A percentile compares a stretch with the other conserved stretches of the same genome.
phyloP scores from a whole-genome alignment of 2,888 invertebrate genomes.

The Coecobrya sp. region DNA sequence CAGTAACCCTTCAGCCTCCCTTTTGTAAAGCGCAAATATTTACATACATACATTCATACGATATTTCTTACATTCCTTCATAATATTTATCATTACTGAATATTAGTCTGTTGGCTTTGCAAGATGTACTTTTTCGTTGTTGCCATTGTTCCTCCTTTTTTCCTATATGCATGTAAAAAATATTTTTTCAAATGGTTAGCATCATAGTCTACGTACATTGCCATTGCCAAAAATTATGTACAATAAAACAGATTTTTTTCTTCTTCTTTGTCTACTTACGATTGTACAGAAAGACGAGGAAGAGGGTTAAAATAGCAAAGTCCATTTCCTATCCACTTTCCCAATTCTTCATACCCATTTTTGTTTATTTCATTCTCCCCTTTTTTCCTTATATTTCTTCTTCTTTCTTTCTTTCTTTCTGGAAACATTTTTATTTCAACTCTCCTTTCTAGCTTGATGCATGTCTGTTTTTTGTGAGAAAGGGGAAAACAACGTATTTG shows the following conservation, averaged over 20 bases:
- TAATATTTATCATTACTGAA: constrained; percentile 7
- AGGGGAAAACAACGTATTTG: constrained; percentile 1
- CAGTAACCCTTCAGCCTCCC: constrained; percentile 22
- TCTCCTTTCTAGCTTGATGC: background rate
- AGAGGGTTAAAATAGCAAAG: constrained; percentile 66
- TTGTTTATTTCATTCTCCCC: constrained; percentile 63
- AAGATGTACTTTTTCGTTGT: constrained; percentile 1
- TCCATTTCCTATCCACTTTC: constrained; percentile 71
- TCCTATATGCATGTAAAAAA: background rate
- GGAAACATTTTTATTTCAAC: constrained; percentile 5
- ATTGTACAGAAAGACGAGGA: background rate
- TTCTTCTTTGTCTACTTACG: background rate
- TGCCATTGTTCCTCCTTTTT: background rate
- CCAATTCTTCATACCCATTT: constrained; percentile 37
- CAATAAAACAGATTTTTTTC: background rate
- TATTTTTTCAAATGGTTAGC: constrained; percentile 30
- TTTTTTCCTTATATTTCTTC: constrained; percentile 32
- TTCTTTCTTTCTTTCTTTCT: background rate
- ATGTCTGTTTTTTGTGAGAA: background rate
- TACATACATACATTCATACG: background rate
- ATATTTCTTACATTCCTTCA: constrained; percentile 13
- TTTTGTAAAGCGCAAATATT: constrained; percentile 6
- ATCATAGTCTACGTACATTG: background rate
- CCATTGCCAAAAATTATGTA: constrained; percentile 37
- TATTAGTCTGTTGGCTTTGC: background rate